Percentiles rank a stretch among this genome's conserved stretches.
phyloP scores from a whole-genome alignment of 2,888 invertebrate genomes.

The Drosophila anomalipes region DNA sequence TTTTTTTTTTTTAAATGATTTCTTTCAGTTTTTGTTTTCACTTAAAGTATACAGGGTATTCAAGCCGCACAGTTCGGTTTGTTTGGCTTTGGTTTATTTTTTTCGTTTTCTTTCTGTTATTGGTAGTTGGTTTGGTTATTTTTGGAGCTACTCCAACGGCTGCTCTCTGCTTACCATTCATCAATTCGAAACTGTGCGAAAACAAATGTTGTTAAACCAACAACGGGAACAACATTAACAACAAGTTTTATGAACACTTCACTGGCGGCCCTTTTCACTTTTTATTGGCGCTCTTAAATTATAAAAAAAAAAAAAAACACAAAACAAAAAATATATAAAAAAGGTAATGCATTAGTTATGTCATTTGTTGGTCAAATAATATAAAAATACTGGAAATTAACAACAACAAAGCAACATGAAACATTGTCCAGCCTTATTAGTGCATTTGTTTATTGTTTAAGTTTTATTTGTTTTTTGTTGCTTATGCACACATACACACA shows the following conservation, averaged over 20 bases:
- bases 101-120: neutral
- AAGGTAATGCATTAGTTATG: slow-evolving; percentile 8
- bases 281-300: slow-evolving; percentile 36
- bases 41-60: neutral
- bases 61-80: neutral
- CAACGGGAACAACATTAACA: slow-evolving; percentile 7
- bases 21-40: neutral
- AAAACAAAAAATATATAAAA: slow-evolving; percentile 12
- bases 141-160: neutral
- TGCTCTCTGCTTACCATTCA: slow-evolving; percentile 21
- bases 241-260: slow-evolving; percentile 28
- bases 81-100: neutral
- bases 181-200: slow-evolving; percentile 29
- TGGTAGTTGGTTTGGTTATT: neutral
- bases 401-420: slow-evolving; percentile 10
- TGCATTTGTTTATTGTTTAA: neutral
- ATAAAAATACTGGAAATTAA: neutral
- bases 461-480: neutral
- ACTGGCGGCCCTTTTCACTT: slow-evolving; percentile 49
- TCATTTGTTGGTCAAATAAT: slow-evolving; percentile 13
- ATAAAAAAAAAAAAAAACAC: slow-evolving; percentile 14
- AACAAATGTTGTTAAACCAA: slow-evolving; percentile 10
- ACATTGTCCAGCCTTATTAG: neutral
- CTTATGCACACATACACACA: slow-evolving; percentile 7
- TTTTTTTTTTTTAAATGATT: neutral